These are phyloP conservation scores for Lymantria dispar DNA, from an alignment of 2,888 invertebrate species.

Conservation along the genomic window DNA sequence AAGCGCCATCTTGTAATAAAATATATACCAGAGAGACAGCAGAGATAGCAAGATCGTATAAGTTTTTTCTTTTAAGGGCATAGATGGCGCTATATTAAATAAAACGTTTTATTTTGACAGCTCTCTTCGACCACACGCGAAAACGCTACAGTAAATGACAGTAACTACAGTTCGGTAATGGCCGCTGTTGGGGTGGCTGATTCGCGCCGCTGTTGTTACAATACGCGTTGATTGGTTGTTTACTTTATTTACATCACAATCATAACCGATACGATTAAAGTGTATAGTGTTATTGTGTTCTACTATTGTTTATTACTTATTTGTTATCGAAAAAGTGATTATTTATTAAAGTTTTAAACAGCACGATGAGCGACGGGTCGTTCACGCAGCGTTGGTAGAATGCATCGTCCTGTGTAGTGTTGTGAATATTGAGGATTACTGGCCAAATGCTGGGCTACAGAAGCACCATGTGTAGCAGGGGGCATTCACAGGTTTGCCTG, in stretches of 20 bases:
- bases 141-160: slow-evolving; percentile 48
- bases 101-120: slow-evolving; percentile 37
- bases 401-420: slow-evolving; percentile 67
- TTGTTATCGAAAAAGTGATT: slow-evolving; percentile 38
- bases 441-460: slow-evolving; percentile 72
- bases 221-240: slow-evolving; percentile 67
- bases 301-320: slow-evolving; percentile 33
- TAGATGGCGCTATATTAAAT: slow-evolving; percentile 32
- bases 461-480: slow-evolving; percentile 82
- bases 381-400: slow-evolving; percentile 69
- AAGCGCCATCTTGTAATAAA: background rate
- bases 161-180: slow-evolving; percentile 73
- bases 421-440: slow-evolving; percentile 59
- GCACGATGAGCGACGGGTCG: slow-evolving; percentile 50
- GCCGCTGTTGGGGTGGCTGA: slow-evolving; percentile 73
- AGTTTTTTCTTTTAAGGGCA: background rate
- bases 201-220: slow-evolving; percentile 40
- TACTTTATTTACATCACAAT: slow-evolving; percentile 73
- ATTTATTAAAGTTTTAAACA: slow-evolving; percentile 47
- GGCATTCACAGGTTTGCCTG: slow-evolving; percentile 86
- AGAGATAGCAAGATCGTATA: no score
- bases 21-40: background rate
- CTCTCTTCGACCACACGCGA: slow-evolving; percentile 34
- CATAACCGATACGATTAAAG: slow-evolving; percentile 52
- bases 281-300: slow-evolving; percentile 50